These are phyloP conservation scores for Porites lobata DNA, from an alignment of 92 coral and sea anemone genomes.

Conservation along the genomic window DNA sequence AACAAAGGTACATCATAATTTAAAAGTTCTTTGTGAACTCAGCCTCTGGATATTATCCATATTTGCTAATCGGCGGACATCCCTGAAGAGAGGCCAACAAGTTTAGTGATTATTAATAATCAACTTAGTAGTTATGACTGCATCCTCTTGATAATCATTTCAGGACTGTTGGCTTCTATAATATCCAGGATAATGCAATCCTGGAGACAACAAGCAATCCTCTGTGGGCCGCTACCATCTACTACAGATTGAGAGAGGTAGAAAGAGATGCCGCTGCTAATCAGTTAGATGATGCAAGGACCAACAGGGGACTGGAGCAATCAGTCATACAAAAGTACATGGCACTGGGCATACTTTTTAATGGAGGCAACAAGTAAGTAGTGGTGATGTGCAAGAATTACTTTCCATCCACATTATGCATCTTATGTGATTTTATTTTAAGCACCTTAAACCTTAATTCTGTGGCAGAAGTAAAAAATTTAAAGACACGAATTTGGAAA, in stretches of 20 bases:
- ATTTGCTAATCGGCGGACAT: no score
- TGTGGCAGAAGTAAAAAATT: no score
- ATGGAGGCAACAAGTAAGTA: constrained; percentile 73
- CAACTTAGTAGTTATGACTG: not conserved
- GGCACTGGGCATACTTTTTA: constrained; percentile 75
- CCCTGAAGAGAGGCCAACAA: no score
- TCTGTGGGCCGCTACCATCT: constrained; percentile 75
- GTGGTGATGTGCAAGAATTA: not conserved
- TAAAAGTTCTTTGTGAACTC: no score
- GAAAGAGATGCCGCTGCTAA: constrained; percentile 68
- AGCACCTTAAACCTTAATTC: no score
- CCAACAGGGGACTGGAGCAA: constrained; percentile 51
- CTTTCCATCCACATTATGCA: not conserved
- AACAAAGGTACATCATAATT: no score
- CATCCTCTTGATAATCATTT: not conserved
- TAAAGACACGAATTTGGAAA: no score
- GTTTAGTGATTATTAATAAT: no score
- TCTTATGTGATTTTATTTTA: not conserved
- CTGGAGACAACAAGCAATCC: constrained; percentile 82
- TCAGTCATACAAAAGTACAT: constrained; percentile 61
- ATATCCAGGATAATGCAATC: constrained; percentile 67
- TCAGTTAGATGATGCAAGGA: constrained; percentile 56
- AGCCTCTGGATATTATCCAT: no score
- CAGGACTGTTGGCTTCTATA: constrained; percentile 74
- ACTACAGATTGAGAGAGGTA: constrained; percentile 66